Conservation (phyloP, 2,113 vertebrate genomes). For the Electrona antarctica region DNA sequence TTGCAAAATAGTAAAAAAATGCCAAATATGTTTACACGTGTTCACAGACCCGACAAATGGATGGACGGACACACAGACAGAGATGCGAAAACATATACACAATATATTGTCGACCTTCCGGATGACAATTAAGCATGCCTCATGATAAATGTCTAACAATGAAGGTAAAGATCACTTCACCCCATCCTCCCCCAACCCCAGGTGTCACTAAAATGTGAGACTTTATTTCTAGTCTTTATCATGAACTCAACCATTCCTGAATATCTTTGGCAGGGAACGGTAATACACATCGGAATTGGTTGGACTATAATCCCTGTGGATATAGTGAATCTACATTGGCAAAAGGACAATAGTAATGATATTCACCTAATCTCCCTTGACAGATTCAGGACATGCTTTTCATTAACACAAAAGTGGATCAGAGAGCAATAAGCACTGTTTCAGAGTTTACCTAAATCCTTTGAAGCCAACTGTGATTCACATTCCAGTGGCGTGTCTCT, state of each 20-base stretch:
- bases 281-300: constrained; percentile 64
- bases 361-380: constrained; percentile 93
- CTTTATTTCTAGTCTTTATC: constrained; percentile 65
- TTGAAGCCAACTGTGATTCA: constrained; percentile 82
- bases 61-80: too few species aligned
- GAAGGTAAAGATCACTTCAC: too few species aligned
- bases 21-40: too few species aligned
- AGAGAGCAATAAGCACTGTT: constrained; percentile 89
- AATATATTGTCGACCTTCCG: too few species aligned
- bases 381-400: constrained; percentile 95
- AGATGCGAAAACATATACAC: too few species aligned
- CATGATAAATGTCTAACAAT: too few species aligned
- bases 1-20: too few species aligned
- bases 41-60: too few species aligned
- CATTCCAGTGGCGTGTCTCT: constrained; percentile 65
- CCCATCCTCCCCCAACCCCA: too few species aligned
- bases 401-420: constrained; percentile 92
- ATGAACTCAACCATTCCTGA: constrained; percentile 60
- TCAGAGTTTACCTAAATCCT: constrained; percentile 90
- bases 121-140: too few species aligned
- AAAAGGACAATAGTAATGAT: constrained; percentile 92
- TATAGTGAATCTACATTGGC: constrained; percentile 84
- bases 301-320: constrained; percentile 76
- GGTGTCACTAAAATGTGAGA: constrained; percentile 27
- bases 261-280: constrained; percentile 57